Evolutionary conservation across 2,797 vertebrate species (phyloP).

Genomic region (Oreonectes daqikongensis): DNA sequence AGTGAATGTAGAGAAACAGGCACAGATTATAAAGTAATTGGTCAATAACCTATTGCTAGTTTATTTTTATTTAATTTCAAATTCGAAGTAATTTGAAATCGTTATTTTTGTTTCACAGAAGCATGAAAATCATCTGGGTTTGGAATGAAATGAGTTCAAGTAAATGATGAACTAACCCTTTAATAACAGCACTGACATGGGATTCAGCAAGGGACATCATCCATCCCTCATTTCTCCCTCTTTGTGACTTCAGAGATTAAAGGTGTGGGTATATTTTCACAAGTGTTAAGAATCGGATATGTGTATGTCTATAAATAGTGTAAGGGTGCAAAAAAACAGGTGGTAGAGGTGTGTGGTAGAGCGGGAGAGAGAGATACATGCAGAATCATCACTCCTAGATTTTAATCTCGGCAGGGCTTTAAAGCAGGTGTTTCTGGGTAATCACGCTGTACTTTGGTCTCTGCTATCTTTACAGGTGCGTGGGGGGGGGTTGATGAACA

Average conservation of each 20-base stretch:
- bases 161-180: background rate
- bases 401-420: conserved; percentile 21
- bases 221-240: background rate
- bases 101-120: background rate
- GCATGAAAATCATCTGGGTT: background rate
- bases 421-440: conserved; percentile 43
- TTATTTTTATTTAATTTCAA: too few relatives aligned
- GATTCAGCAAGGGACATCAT: background rate
- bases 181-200: background rate
- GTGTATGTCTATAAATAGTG: conserved; percentile 41
- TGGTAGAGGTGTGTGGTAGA: conserved; percentile 24
- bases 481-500: background rate
- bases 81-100: too few relatives aligned
- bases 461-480: conserved; percentile 12
- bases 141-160: background rate
- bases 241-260: conserved; percentile 19
- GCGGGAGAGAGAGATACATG: conserved; percentile 2
- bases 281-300: conserved; percentile 24
- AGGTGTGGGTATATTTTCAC: conserved; percentile 17
- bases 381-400: conserved; percentile 28
- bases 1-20: too few relatives aligned
- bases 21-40: too few relatives aligned
- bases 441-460: conserved; percentile 38
- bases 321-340: conserved; percentile 25
- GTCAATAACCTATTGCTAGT: too few relatives aligned